Evolutionary conservation across 2,888 invertebrate species (phyloP), one percentile per base, ranked within the genome.

Genomic region (Patella depressa): DNA sequence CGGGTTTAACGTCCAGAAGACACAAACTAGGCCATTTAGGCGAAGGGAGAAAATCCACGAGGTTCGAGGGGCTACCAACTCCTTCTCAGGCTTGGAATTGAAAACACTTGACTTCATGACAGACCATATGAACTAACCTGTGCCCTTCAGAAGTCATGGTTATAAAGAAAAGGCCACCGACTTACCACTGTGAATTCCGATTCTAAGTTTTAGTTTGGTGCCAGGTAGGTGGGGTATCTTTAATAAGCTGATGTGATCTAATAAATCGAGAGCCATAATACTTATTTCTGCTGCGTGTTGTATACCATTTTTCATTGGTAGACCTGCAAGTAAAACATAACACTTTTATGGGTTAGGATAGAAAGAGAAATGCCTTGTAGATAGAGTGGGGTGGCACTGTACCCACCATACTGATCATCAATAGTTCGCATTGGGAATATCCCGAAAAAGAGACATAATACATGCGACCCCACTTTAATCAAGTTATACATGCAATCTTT

Each of bases 191-290:
- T 88, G 87, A 71, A 84, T 82, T 2, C 88, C 88, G 34, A 86
- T 86, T 34, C 88, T 77, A 5, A 88, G 81, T 34, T 80, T 80
- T 71, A 86, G 85, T 55, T 84, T 84, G 24, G 83, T 84, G 15
- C 86, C 86, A 11, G 86, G 87, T 11, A 87, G 80, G 73, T 88
- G 88, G 2, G 87, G 88, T 57, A 88, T 87, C 55, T 88, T 87
- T 78, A 86, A 80, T 29, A 80, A 76, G 53, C 83, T 84, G 45
- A 87, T 84, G 75, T 84, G 80, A 72, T 85, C 82, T 69, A 85
- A 73, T 12, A 88, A 79, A 72, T 88, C 85, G 57, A 87, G 65
- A 2, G 88, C 84, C 79, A 87, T 78, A 3, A 85, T 83, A 14
- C 82, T 85, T 11, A 88, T 86, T 80, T 87, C 86, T 2, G 85